phyloP scores from a whole-genome alignment of 2,888 invertebrate species.

The Hoplodrina ambigua region DNA sequence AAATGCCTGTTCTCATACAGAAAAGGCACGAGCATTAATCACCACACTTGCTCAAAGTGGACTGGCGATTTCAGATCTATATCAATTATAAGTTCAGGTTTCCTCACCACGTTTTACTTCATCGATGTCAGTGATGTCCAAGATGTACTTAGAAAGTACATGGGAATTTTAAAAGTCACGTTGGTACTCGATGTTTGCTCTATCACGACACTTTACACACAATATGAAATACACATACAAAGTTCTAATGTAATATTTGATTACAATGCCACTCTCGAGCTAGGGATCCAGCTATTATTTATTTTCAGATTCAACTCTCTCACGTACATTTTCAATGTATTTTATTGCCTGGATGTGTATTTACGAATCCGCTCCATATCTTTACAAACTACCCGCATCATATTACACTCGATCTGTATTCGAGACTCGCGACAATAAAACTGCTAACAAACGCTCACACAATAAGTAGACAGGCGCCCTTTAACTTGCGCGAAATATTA shows the following conservation, averaged over 20 bases:
- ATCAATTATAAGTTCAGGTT: too few species aligned
- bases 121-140: too few species aligned
- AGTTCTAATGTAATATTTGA: not conserved
- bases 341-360: conserved; percentile 6
- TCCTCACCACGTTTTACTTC: too few species aligned
- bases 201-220: too few species aligned
- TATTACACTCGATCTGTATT: conserved; percentile 39
- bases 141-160: too few species aligned
- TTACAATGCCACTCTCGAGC: not conserved
- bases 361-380: conserved; percentile 10
- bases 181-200: too few species aligned
- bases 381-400: conserved; percentile 31
- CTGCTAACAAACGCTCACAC: conserved; percentile 39
- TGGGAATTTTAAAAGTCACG: too few species aligned
- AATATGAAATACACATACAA: too few species aligned
- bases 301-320: not conserved
- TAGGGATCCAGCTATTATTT: not conserved
- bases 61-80: too few species aligned
- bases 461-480: conserved; percentile 33
- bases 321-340: conserved; percentile 16
- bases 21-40: too few species aligned
- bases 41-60: too few species aligned
- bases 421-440: conserved; percentile 37
- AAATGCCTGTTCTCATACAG: too few species aligned
- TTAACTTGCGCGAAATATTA: conserved; percentile 49